Evolutionary conservation across 2,797 vertebrate genomes (phyloP), one percentile per base, ranked within the genome.

Genomic region (Apogon talboti): DNA sequence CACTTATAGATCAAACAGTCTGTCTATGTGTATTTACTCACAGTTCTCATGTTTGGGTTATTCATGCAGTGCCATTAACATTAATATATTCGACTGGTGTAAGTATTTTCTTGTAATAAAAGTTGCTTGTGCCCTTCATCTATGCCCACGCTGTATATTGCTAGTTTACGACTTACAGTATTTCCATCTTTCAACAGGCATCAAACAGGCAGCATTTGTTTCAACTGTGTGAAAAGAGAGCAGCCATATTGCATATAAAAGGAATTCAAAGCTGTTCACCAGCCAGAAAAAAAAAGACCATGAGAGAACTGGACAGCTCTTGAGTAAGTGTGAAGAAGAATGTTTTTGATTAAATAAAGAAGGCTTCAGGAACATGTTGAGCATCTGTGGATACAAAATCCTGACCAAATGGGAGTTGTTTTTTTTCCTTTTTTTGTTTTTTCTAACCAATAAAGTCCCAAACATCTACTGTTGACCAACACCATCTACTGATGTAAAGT

Each of bases 241-340:
- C 11, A 43, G 3, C 12, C 12, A 28, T 49, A 14, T 30, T 62
- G 9, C 5, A 11, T 3, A 8, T 44, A 3, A 61, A 49, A 71
- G 12, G 13, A 57, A 38, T 54, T 71, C 53, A 55, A 53, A 52
- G 8, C 18, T 11, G 21, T 38, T 50, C 30, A n/a, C 18, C 47
- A 47, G 57, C 50, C 35, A 11, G 12, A 7, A 16, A 16, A 59
- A 30, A 61, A 42, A 6, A 28, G 41, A 40, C 28, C 11, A 28
- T 44, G 43, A 6, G 5, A 33, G 3, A 49, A 19, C 33, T 45
- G 41, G 28, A 41, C 38, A 14, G 13, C 64, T 53, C 37, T 35
- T 7, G 19, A 21, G 24, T 28, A 30, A 58, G 51, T 18, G 24
- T 13, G 6, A 42, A 16, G 57, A 71, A 10, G n/a, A 19, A 14